A percentile compares a stretch with the other conserved stretches of the same genome.
These are phyloP conservation scores for Lanius collurio DNA, from an alignment of 2,113 vertebrate genomes.

Conservation along the genomic window DNA sequence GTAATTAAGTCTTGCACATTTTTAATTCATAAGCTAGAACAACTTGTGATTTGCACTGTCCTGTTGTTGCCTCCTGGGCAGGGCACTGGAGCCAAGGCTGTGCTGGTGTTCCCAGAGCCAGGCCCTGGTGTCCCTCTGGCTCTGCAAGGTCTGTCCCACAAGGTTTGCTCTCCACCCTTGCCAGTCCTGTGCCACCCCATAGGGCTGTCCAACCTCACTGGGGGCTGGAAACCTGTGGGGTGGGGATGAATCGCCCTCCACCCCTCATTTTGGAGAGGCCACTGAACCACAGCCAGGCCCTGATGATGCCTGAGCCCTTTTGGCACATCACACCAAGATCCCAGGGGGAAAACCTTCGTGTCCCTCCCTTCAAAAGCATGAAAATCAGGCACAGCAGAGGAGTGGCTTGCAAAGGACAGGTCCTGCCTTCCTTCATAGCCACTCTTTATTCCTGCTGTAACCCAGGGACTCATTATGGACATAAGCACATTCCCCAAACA, in stretches of 20 bases:
- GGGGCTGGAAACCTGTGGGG: background rate
- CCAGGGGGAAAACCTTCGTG: rapidly evolving
- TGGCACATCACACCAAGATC: background rate
- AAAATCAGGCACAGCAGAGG: background rate
- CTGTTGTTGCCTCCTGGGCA: rapidly evolving
- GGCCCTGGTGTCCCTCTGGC: background rate
- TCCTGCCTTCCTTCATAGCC: background rate
- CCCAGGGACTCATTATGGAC: slow-evolving; percentile 16
- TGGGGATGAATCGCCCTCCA: rapidly evolving
- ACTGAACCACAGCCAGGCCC: background rate
- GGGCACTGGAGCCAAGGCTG: background rate
- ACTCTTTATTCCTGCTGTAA: background rate
- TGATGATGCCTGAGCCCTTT: background rate
- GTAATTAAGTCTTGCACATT: slow-evolving; percentile 28
- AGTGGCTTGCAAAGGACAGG: background rate
- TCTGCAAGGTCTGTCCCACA: background rate
- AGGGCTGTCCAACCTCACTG: background rate
- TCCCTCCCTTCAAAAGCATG: background rate
- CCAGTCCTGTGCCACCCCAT: background rate
- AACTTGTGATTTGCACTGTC: background rate
- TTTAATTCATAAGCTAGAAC: slow-evolving; percentile 5
- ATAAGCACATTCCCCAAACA: slow-evolving; percentile 30
- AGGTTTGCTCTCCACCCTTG: background rate
- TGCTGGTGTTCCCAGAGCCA: background rate
- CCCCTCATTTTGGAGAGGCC: background rate